phyloP scores from a whole-genome alignment of 2,888 invertebrate genomes.

The Lithodes maja region DNA sequence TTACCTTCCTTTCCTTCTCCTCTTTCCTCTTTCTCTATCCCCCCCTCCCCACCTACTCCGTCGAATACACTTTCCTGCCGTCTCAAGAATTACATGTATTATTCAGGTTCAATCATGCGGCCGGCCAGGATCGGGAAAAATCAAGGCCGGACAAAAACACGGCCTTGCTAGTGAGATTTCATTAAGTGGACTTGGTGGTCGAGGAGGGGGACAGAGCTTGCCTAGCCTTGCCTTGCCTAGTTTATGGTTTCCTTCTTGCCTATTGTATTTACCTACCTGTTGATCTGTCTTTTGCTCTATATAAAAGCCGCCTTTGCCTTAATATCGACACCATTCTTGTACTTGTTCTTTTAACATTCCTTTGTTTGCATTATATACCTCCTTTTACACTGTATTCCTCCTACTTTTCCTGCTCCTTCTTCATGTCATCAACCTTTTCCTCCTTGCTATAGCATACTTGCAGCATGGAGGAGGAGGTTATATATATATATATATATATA shows the following conservation, averaged over 20 bases:
- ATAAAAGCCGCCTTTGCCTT: neutral
- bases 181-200: neutral
- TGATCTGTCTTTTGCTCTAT: neutral
- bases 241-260: neutral
- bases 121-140: neutral
- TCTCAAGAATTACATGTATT: conserved; percentile 59
- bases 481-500: too few species aligned
- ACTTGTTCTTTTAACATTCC: neutral
- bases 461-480: too few species aligned
- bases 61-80: neutral
- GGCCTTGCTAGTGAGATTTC: neutral
- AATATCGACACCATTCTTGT: neutral
- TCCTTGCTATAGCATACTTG: too few species aligned
- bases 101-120: conserved; percentile 51
- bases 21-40: neutral
- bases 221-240: neutral
- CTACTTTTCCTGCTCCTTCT: neutral
- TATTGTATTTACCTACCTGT: neutral
- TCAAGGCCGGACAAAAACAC: neutral
- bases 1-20: neutral
- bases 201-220: neutral
- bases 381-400: neutral
- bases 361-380: neutral
- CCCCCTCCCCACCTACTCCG: neutral
- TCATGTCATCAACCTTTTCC: too few species aligned